Conservation (phyloP, 2,113 vertebrate genomes). For the Globicephala melas region DNA sequence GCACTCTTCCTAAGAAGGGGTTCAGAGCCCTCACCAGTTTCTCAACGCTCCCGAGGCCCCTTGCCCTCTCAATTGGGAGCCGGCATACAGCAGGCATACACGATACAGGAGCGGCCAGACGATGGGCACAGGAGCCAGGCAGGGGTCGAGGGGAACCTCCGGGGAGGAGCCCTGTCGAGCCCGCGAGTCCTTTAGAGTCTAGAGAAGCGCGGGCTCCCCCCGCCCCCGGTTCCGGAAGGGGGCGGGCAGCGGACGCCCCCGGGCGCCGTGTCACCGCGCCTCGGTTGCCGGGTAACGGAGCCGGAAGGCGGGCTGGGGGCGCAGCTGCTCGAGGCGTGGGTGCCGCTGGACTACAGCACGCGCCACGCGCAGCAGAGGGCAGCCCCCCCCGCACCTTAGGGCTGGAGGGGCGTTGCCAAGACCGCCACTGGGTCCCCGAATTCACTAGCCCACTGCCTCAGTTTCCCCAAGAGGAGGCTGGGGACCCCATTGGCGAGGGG, state of each 20-base stretch:
- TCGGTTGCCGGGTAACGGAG: slow-evolving; percentile 24
- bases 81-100: background rate
- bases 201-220: background rate
- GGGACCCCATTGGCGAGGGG: background rate
- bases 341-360: background rate
- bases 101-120: accelerated
- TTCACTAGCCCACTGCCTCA: background rate
- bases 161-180: background rate
- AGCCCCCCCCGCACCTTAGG: background rate
- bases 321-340: background rate
- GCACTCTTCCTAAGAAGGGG: background rate
- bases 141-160: background rate
- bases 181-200: accelerated
- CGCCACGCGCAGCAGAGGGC: background rate
- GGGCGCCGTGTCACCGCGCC: background rate
- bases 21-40: background rate
- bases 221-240: background rate
- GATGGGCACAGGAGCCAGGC: background rate
- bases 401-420: background rate
- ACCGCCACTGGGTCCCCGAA: background rate
- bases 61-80: background rate
- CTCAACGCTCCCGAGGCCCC: background rate
- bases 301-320: background rate
- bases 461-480: background rate
- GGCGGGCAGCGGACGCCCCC: background rate